Evolutionary conservation across 2,888 invertebrate genomes (phyloP).

Genomic region (Caradrina kadenii): DNA sequence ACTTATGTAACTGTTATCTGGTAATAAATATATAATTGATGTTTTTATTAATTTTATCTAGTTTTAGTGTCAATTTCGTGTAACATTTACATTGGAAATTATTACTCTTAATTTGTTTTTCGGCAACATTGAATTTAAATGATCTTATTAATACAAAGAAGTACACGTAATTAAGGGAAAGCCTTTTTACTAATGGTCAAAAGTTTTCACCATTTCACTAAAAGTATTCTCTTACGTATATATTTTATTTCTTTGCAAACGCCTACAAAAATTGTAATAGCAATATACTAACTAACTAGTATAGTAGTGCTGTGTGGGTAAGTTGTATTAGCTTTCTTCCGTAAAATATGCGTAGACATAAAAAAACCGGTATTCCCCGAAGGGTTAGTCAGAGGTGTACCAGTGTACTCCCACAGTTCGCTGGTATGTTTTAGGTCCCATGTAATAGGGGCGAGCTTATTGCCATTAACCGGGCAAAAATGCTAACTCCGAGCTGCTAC

Average conservation of each 20-base stretch:
- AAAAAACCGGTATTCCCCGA: no score
- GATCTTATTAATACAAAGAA: conserved; percentile 20
- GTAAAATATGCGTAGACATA: no score
- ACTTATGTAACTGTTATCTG: conserved; percentile 45
- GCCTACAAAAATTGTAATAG: conserved; percentile 36
- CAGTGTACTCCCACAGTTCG: no score
- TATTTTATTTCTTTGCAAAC: not conserved
- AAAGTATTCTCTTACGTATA: not conserved
- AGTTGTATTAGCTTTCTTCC: no score
- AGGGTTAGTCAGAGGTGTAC: no score
- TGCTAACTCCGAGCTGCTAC: no score
- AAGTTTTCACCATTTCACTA: conserved; percentile 15
- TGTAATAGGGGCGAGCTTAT: no score
- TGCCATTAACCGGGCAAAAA: no score
- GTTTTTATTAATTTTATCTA: conserved; percentile 21
- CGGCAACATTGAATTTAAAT: conserved; percentile 31
- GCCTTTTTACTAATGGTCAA: not conserved
- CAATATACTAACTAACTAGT: conserved; percentile 25
- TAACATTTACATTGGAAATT: conserved; percentile 50
- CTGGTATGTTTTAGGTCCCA: no score
- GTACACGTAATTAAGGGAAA: not conserved
- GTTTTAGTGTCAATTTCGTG: conserved; percentile 39
- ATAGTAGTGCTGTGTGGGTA: no score
- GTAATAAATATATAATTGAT: conserved; percentile 42
- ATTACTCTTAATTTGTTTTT: conserved; percentile 29